These are phyloP conservation scores for Ia io DNA, from an alignment of 2,113 vertebrate genomes.

Conservation along the genomic window DNA sequence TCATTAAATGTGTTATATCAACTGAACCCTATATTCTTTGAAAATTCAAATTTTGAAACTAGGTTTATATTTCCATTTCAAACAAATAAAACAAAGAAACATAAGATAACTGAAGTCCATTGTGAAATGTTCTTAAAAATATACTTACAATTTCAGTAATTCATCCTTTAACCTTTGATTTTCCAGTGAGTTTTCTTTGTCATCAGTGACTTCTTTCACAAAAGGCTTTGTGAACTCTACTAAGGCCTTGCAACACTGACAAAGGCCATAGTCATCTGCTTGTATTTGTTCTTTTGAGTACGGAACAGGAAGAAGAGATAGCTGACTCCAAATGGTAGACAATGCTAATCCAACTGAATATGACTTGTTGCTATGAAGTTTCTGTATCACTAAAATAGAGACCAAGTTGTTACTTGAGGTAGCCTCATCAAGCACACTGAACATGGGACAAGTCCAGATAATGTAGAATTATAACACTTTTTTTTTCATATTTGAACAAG, in stretches of 20 bases:
- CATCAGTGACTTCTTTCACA: slow-evolving; percentile 84
- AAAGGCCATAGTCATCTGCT: slow-evolving; percentile 87
- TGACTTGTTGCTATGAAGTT: slow-evolving; percentile 85
- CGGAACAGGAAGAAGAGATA: slow-evolving; percentile 91
- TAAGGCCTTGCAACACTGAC: slow-evolving; percentile 88
- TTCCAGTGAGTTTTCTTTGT: slow-evolving; percentile 73
- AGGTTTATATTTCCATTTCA: slow-evolving; percentile 1
- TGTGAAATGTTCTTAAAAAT: not conserved
- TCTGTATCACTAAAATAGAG: slow-evolving; percentile 86
- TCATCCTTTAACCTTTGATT: slow-evolving; percentile 86
- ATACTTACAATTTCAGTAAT: slow-evolving; percentile 92
- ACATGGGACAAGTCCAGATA: not conserved
- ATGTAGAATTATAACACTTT: not conserved
- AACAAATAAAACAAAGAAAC: slow-evolving; percentile 3
- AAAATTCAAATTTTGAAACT: slow-evolving; percentile 38
- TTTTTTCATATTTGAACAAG: not conserved
- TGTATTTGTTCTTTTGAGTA: slow-evolving; percentile 89
- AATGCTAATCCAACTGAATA: slow-evolving; percentile 87
- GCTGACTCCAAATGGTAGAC: slow-evolving; percentile 88
- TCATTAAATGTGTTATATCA: slow-evolving; percentile 11
- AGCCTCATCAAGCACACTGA: not conserved
- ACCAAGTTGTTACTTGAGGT: slow-evolving; percentile 30
- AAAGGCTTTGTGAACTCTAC: slow-evolving; percentile 88
- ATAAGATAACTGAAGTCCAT: not conserved
- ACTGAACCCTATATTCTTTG: not conserved